These are phyloP conservation scores for Melieria picta DNA, from an alignment of 2,888 invertebrate species.

Conservation along the genomic window DNA sequence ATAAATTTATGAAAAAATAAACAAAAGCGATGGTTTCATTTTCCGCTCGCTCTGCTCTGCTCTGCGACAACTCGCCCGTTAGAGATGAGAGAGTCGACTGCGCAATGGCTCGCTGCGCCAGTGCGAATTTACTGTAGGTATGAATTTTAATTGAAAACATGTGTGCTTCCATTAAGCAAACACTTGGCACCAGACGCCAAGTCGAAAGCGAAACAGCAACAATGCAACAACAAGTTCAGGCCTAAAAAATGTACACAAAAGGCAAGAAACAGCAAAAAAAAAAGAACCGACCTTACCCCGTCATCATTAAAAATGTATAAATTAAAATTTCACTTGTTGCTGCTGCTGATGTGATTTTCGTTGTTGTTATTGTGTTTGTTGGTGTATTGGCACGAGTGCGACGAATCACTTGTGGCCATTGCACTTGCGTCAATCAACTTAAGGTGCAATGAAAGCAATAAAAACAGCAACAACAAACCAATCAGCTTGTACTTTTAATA, in stretches of 20 bases:
- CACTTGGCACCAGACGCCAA: no score
- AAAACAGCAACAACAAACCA: not conserved
- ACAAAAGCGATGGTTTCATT: not conserved
- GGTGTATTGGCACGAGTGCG: not conserved
- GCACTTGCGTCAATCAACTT: conserved; percentile 15
- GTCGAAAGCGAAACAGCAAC: no score
- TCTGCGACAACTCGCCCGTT: no score
- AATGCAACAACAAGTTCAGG: no score
- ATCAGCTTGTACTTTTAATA: not conserved
- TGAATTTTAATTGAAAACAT: no score
- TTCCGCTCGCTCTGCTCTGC: no score
- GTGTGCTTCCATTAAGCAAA: no score
- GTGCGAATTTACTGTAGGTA: no score
- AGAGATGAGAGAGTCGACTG: no score
- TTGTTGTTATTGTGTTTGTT: not conserved
- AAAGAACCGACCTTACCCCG: not conserved
- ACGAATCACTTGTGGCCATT: conserved; percentile 14
- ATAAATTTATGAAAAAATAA: conserved; percentile 1
- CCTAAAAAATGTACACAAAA: no score
- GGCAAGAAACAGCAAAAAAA: no score
- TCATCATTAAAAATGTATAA: conserved; percentile 3
- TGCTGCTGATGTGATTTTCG: not conserved
- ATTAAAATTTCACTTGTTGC: not conserved
- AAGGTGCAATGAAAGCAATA: not conserved
- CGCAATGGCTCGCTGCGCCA: no score